Evolutionary conservation across 2,113 vertebrate species (phyloP).

Genomic region (Brachypodius melanocephalos): DNA sequence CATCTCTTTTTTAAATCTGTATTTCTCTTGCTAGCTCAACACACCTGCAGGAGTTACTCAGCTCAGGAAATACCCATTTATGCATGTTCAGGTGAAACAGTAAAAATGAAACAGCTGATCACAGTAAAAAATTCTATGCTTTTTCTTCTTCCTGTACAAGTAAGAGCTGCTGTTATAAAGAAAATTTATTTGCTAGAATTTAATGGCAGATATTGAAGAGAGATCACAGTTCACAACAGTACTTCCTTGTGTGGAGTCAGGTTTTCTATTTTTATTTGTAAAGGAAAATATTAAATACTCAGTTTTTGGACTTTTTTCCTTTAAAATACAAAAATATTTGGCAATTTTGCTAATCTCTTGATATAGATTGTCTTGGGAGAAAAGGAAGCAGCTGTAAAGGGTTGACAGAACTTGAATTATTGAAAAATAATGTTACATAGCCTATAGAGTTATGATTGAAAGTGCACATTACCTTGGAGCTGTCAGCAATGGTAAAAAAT

Average conservation of each 20-base stretch:
- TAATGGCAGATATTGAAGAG: background rate
- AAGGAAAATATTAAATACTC: conserved; percentile 11
- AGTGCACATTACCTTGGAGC: background rate
- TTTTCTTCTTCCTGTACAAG: background rate
- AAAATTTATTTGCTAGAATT: background rate
- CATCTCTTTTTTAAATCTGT: background rate
- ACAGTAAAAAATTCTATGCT: background rate
- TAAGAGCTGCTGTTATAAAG: background rate
- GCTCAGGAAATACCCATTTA: background rate
- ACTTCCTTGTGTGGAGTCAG: background rate
- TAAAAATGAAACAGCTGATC: background rate
- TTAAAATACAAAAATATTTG: conserved; percentile 41
- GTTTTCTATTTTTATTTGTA: background rate
- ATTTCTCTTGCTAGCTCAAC: background rate
- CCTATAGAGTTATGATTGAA: background rate
- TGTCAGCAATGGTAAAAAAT: background rate
- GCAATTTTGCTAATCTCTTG: conserved; percentile 24
- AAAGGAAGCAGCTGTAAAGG: background rate
- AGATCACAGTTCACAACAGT: background rate
- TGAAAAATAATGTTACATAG: conserved; percentile 37
- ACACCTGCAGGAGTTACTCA: background rate
- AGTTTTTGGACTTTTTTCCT: conserved; percentile 33
- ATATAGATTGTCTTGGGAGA: background rate
- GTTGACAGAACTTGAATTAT: background rate
- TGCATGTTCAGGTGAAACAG: background rate